phyloP scores from a whole-genome alignment of 2,888 invertebrate species.

The Digitonthophagus gazella region DNA sequence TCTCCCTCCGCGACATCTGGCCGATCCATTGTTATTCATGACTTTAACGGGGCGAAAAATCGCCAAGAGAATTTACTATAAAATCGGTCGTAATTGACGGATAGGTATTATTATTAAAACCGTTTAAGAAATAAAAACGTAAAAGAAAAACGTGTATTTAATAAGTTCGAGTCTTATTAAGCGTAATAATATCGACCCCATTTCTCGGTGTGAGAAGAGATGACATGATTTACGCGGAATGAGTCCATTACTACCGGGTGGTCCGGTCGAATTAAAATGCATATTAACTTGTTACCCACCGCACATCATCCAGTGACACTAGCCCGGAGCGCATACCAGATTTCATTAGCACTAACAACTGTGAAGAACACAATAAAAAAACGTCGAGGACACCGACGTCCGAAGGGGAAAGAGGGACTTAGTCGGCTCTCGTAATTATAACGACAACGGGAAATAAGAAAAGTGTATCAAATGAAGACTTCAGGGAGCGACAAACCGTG shows the following conservation, averaged over 20 bases:
- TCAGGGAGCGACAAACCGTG: slow-evolving; percentile 25
- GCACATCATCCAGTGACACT: slow-evolving; percentile 52
- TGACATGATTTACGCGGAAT: slow-evolving; percentile 50
- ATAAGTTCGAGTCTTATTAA: neutral
- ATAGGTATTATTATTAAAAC: neutral
- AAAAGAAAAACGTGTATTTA: neutral
- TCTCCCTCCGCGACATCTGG: neutral
- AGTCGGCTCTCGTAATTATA: slow-evolving; percentile 2
- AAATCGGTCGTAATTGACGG: neutral
- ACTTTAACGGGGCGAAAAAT: neutral
- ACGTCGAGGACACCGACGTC: neutral
- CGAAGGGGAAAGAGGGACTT: neutral
- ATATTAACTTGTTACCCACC: slow-evolving; percentile 52
- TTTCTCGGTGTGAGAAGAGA: slow-evolving; percentile 45
- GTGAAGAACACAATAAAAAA: slow-evolving; percentile 6
- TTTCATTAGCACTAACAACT: slow-evolving; percentile 29
- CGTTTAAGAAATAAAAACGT: neutral
- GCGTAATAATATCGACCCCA: neutral
- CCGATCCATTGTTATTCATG: neutral
- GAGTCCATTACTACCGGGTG: slow-evolving; percentile 51
- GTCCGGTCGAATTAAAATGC: slow-evolving; percentile 53
- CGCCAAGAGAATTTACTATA: neutral
- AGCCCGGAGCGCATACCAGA: slow-evolving; percentile 40
- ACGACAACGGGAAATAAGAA: slow-evolving; percentile 18
- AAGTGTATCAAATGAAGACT: slow-evolving; percentile 26